Conservation (phyloP, 2,888 invertebrate species). For the Drosophila peninsularis region DNA sequence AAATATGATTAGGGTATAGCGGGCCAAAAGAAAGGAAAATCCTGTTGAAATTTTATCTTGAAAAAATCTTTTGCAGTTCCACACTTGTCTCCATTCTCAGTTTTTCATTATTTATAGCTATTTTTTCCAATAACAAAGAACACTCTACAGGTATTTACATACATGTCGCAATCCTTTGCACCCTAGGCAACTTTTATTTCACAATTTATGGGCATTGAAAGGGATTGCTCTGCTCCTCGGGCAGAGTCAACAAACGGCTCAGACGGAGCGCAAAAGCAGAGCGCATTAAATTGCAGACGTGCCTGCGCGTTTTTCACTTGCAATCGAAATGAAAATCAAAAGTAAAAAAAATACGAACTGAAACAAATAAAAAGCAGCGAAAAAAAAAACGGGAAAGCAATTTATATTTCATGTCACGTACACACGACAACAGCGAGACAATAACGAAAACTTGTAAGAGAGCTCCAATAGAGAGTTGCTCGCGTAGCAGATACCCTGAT, state of each 20-base stretch:
- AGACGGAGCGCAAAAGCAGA: conserved; percentile 15
- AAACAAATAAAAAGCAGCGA: conserved; percentile 13
- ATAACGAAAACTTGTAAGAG: conserved; percentile 23
- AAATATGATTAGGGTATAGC: not conserved
- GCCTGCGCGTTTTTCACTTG: conserved; percentile 41
- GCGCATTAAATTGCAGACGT: conserved; percentile 61
- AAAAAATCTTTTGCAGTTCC: not conserved
- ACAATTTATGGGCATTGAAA: conserved; percentile 3
- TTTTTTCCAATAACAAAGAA: conserved; percentile 6
- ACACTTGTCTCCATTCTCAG: not conserved
- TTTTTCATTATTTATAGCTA: not conserved
- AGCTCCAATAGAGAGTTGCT: not conserved
- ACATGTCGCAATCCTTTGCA: conserved; percentile 22
- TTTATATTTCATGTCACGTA: conserved; percentile 70
- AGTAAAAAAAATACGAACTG: conserved; percentile 29
- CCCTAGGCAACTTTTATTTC: conserved; percentile 2
- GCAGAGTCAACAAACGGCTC: conserved; percentile 19
- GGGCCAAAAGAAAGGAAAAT: not conserved
- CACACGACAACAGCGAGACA: conserved; percentile 43
- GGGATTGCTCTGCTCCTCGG: not conserved
- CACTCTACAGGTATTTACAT: conserved; percentile 24
- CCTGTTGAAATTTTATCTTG: not conserved
- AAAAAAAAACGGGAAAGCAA: conserved; percentile 30
- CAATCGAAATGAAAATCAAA: conserved; percentile 58
- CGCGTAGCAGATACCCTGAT: not conserved